A percentile compares a stretch with the other conserved stretches of the same genome.
phyloP scores from a whole-genome alignment of 2,888 invertebrate species.

The Drosophila infuscata region DNA sequence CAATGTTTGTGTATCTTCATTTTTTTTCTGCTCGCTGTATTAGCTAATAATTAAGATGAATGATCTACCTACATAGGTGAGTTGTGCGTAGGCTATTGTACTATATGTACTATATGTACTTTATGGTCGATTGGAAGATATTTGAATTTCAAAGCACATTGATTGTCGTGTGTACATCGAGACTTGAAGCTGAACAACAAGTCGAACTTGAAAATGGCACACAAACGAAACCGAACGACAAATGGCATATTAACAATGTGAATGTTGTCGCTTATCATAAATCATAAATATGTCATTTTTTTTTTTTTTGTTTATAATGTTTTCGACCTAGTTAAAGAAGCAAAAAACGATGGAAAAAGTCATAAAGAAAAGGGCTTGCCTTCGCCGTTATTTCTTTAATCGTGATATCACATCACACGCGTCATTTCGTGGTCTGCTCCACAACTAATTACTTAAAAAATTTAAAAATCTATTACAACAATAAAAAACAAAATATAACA shows the following conservation, averaged over 20 bases:
- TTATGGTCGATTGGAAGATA: neutral
- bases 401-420: conserved; percentile 39
- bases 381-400: conserved; percentile 30
- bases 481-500: conserved; percentile 30
- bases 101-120: conserved; percentile 3
- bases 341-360: neutral
- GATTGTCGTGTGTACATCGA: conserved; percentile 16
- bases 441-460: conserved; percentile 65
- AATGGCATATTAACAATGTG: conserved; percentile 20
- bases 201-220: conserved; percentile 65
- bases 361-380: conserved; percentile 59
- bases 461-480: conserved; percentile 1
- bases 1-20: neutral
- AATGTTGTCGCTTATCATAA: conserved; percentile 25
- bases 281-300: conserved; percentile 31
- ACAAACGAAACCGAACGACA: conserved; percentile 43
- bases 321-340: conserved; percentile 51
- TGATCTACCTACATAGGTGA: conserved; percentile 34
- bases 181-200: conserved; percentile 34
- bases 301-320: conserved; percentile 25
- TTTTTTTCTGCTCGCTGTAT: conserved; percentile 14
- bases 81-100: conserved; percentile 24
- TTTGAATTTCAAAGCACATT: conserved; percentile 56
- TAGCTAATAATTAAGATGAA: conserved; percentile 54
- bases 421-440: conserved; percentile 32